A percentile compares a stretch with the other conserved stretches of the same genome.
These are phyloP conservation scores for Phalacrocorax pelagicus DNA, from an alignment of 2,113 vertebrate species.

Conservation along the genomic window DNA sequence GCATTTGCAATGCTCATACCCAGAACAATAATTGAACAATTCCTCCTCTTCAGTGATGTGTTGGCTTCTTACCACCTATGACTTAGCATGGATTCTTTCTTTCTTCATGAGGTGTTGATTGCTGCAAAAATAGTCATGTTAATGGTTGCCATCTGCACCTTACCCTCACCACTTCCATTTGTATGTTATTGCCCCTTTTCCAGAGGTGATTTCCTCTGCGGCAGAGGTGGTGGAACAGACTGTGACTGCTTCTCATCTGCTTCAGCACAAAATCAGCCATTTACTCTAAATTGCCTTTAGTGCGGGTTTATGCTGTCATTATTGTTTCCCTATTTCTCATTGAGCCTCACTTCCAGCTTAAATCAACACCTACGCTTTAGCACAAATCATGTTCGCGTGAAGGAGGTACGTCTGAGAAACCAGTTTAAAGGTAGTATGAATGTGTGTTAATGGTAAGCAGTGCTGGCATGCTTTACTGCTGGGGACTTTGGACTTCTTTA, in stretches of 20 bases:
- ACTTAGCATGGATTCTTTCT: background rate
- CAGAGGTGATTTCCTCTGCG: background rate
- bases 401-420: background rate
- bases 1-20: background rate
- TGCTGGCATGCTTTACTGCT: background rate
- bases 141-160: background rate
- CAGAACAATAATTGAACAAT: constrained; percentile 7
- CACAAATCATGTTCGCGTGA: background rate
- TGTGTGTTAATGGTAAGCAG: background rate
- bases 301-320: background rate
- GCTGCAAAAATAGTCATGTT: background rate
- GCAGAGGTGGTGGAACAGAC: background rate
- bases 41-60: background rate
- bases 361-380: background rate
- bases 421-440: background rate
- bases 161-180: background rate
- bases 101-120: constrained; percentile 21
- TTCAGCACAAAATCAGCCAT: background rate
- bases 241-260: background rate
- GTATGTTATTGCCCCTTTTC: background rate
- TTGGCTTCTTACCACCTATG: constrained; percentile 36
- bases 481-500: background rate
- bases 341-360: background rate
- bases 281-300: background rate
- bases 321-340: background rate